These are phyloP conservation scores for Miichthys miiuy DNA, from an alignment of 2,797 vertebrate species.

Conservation along the genomic window DNA sequence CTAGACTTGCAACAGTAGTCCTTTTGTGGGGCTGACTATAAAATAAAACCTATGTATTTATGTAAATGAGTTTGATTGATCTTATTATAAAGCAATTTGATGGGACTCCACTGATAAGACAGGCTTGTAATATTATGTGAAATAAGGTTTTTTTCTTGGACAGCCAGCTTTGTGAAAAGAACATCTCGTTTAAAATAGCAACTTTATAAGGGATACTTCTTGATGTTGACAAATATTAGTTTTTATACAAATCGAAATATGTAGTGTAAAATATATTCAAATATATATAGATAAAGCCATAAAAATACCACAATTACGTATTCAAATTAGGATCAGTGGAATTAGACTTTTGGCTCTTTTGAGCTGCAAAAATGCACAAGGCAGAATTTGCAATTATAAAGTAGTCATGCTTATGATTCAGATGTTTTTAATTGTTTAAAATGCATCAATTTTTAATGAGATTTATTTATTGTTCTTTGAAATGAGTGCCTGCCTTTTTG, in stretches of 20 bases:
- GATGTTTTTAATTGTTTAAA: background rate
- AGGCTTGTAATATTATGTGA: constrained; percentile 43
- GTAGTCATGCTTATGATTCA: background rate
- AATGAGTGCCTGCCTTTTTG: background rate
- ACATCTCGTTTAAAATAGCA: constrained; percentile 8
- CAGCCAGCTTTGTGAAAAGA: constrained; percentile 14
- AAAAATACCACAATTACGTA: background rate
- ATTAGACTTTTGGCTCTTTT: background rate
- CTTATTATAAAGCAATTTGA: constrained; percentile 59
- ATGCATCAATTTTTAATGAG: background rate
- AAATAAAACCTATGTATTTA: constrained; percentile 57
- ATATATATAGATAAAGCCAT: background rate
- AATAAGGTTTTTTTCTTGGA: constrained; percentile 27
- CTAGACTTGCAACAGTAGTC: constrained; percentile 12
- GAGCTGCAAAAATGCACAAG: background rate
- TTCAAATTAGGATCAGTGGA: background rate
- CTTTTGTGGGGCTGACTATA: constrained; percentile 28
- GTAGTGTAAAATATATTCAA: background rate
- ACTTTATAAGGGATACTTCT: constrained; percentile 6
- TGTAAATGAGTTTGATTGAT: constrained; percentile 62
- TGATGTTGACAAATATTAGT: background rate
- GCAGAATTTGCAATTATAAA: background rate
- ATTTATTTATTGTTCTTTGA: constrained; percentile 3
- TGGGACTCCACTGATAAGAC: constrained; percentile 50
- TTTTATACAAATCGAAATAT: background rate